Base-by-base conservation (phyloP, 2,888 invertebrate species). In the Linyphia triangularis region DNA sequence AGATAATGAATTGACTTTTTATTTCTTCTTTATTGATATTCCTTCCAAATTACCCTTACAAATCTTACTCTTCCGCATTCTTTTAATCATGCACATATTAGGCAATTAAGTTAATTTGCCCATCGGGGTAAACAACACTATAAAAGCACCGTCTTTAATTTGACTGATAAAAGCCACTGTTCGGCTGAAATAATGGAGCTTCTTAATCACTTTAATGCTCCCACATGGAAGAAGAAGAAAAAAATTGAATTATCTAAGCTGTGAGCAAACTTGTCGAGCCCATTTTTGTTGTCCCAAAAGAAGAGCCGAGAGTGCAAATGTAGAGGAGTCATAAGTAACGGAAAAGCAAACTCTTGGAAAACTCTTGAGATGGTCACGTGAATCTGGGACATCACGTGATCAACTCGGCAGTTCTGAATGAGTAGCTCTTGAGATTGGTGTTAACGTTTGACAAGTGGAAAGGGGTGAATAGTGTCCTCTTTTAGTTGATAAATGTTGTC, bases 131-230 rank as follows among this genome's bases (percentile, higher is more conserved):
- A 24, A 61, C 61, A 67, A 37, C 19, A 22, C 24, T 26, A 70
- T 26, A 26, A 70, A 28, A 7, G 26, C 61, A 63, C 73, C 73
- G 57, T 57, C n/a, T 51, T 61, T 77, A 59, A 77, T 77, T 51
- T 63, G 22, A 61, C 63, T 77, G 77, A 77, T 77, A 77, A 77
- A 77, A 61, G 61, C 6, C 77, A 77, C 37, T 77, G 26, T 63
- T 61, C 63, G n/a, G 24, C 40, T 40, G n/a, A 43, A 51, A 79
- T 79, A 79, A 79, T 26, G 33, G 28, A 9, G 43, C 4, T 65
- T 67, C 65, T 79, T 67, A 79, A 81, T 81, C 81, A 69, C 57
- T 59, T 51, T 51, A 81, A 70, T 59, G 69, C 69, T 51, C 1
- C 51, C 51, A 51, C 51, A 4, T n/a, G 9, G 37, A 37, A n/a